phyloP scores from a whole-genome alignment of 2,888 invertebrate species.

The Julus scanicus region DNA sequence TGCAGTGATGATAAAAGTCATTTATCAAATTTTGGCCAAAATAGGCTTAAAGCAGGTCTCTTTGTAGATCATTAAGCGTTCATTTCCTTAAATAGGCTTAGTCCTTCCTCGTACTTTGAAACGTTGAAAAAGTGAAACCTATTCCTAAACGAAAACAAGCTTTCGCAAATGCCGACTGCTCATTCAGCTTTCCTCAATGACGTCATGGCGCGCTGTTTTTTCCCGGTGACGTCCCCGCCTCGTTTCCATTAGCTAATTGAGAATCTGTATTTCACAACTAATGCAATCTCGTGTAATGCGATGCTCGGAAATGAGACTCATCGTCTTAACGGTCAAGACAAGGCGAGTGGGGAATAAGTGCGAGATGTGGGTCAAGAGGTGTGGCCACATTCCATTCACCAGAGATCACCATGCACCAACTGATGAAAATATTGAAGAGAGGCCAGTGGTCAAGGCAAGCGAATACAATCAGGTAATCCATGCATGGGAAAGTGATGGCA shows the following conservation, averaged over 20 bases:
- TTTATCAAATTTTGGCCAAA: not conserved
- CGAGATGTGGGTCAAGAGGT: not conserved
- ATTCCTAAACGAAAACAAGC: constrained; percentile 4
- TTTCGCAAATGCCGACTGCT: not conserved
- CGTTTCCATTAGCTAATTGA: constrained; percentile 25
- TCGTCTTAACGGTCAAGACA: constrained; percentile 10
- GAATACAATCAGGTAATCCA: not conserved
- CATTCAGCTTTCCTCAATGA: constrained; percentile 6
- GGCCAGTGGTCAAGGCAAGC: not conserved
- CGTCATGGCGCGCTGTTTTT: not conserved
- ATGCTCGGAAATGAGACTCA: not conserved
- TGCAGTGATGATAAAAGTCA: not conserved
- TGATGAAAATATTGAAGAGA: not conserved
- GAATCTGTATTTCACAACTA: not conserved
- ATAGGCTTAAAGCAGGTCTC: not conserved
- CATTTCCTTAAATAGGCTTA: constrained; percentile 26
- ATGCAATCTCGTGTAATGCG: not conserved
- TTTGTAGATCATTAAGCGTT: not conserved
- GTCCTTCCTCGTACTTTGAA: constrained; percentile 23
- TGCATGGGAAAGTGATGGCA: too few relatives aligned
- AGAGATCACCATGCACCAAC: not conserved
- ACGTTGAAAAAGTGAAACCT: not conserved
- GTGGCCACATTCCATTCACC: not conserved
- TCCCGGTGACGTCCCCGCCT: constrained; percentile 10
- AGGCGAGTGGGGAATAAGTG: not conserved